Percentiles rank a stretch among this genome's conserved stretches.
Conservation (phyloP, 2,888 invertebrate species). For the Tetragonula carbonaria region DNA sequence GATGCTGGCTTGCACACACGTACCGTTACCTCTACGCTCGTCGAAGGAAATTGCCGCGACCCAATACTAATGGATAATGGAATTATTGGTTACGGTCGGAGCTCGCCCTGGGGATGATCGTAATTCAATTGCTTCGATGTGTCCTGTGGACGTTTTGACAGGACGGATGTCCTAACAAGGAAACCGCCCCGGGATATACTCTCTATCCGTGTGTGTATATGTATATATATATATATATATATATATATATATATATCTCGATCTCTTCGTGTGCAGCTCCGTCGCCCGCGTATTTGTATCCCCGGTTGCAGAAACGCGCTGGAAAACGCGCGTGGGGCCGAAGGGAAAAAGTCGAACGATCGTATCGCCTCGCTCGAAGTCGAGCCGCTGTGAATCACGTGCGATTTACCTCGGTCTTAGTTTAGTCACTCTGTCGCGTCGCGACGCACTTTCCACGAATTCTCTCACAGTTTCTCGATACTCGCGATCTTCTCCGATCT, state of each 20-base stretch:
- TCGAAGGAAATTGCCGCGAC: conserved; percentile 82
- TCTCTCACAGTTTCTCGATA: too few species aligned
- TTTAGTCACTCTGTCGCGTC: too few species aligned
- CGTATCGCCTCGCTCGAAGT: not conserved
- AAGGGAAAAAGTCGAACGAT: conserved; percentile 12
- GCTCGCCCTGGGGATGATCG: conserved; percentile 83
- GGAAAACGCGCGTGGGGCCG: not conserved
- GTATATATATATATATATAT: not conserved
- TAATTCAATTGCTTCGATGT: conserved; percentile 84
- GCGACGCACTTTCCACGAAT: too few species aligned
- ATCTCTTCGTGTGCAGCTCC: conserved; percentile 11
- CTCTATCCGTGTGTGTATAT: not conserved
- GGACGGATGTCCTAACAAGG: conserved; percentile 83
- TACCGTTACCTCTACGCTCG: conserved; percentile 60
- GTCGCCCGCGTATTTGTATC: conserved; percentile 43
- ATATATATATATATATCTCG: not conserved
- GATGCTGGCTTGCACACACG: conserved; percentile 51
- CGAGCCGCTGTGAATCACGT: too few species aligned
- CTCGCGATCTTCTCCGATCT: not conserved
- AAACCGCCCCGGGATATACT: conserved; percentile 80
- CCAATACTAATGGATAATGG: conserved; percentile 84
- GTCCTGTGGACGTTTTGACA: conserved; percentile 84
- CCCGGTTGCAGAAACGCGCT: not conserved
- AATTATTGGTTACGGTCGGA: conserved; percentile 83
- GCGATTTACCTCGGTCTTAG: too few species aligned